Evolutionary conservation across 2,888 invertebrate species (phyloP), one percentile per base, ranked within the genome.

Genomic region (Tipula helvola): DNA sequence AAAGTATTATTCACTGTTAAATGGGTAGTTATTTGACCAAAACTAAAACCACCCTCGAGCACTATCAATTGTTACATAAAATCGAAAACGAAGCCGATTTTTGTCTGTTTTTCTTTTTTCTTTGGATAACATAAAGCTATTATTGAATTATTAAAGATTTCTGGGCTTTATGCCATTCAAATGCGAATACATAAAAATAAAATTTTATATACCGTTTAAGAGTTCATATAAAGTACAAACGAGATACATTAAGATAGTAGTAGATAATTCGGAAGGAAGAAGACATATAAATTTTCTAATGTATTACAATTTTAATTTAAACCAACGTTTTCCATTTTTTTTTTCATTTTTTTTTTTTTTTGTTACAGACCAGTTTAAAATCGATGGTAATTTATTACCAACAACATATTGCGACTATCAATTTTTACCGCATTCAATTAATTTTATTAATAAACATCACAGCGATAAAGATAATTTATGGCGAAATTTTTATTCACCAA

Each of bases 401-500:
- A 95, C 95, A 83, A 96, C 96, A 87, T 95, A 95, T 92, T 97
- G 97, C 91, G 97, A 97, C 92, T 96, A 95, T 92, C 95, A 96
- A 92, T 97, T 97, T 92, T 93, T 95, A 90, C 95, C 96, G 90
- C 89, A 88, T 87, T 87, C 88, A n/a, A 87, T 88, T 57, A 87
- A 87, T 84, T 87, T 86, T 85, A 42, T n/a, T 36, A 87, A 44
- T 28, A 4, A 36, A 44, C 52, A 85, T 0, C 13, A n/a, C 28
- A 94, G 94, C 71, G 94, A 95, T 89, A 94, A 93, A 89, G 93
- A 94, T 88, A 94, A 94, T 87, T 93, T 93, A 18, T 95, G 95
- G 91, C 96, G 97, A 87, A 94, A 95, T 87, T 95, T 97, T 90
- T 97, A 96, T 92, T 98, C 98, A 87, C 98, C 98, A 0, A 95